Evolutionary conservation across 2,797 vertebrate species (phyloP), one percentile per base, ranked within the genome.

Genomic region (Sebastes kiyomatsui): DNA sequence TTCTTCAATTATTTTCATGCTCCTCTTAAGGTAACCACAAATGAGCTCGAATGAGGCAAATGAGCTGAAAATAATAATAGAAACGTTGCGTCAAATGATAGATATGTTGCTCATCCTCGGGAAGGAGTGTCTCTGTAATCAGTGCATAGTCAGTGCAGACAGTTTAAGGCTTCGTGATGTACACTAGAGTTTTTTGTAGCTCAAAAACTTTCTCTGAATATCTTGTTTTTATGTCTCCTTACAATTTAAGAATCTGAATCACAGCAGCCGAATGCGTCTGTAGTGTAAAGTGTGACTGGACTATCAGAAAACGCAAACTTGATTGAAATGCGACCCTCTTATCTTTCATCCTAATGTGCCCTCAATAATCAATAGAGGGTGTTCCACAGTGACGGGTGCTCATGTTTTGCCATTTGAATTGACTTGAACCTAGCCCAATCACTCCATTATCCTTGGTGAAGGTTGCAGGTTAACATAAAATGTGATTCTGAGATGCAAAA

Each of bases 381-480:
- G 92, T 92, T 90, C 70, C 84, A 33, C 83, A 9, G 70, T 62
- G 87, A 85, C 61, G 76, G 70, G 30, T 72, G 85, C 88, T 89
- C 85, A 72, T 86, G 85, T 92, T 93, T 90, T 91, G 86, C 84
- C 90, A 84, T 92, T 88, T 82, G 90, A 92, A 93, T 92, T 88
- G 91, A 93, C 90, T 92, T 69, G 77, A 89, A 91, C 90, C 91
- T 62, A 91, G 81, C 84, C 91, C 92, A 93, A 90, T 95, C 93
- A 85, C 92, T 92, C 90, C 91, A 92, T 93, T 94, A 94, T 95
- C 94, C 95, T 95, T 95, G 93, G 92, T 84, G 94, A 95, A 94
- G 94, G 95, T 94, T 95, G 94, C 94, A 90, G 95, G 95, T 96
- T 95, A 94, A 93, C 91, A 87, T 91, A 90, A 94, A 94, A 92